Evolutionary conservation across 2,797 vertebrate species (phyloP), one percentile per base, ranked within the genome.

Genomic region (Huso huso): DNA sequence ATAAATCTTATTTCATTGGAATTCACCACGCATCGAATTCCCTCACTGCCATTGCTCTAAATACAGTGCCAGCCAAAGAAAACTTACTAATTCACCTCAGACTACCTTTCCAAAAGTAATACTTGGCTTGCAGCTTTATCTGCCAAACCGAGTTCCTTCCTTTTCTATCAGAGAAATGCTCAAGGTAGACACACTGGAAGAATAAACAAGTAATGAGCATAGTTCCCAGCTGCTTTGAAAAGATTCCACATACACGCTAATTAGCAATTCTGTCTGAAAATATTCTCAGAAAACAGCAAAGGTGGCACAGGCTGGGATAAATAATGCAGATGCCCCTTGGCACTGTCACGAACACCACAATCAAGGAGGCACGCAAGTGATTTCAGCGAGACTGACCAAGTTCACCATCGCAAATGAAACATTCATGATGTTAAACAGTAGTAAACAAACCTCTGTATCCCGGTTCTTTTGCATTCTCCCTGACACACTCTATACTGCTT

Each of bases 201-300:
- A 82, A 81, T 81, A 84, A 86, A 88, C 2, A 86, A 89, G 79
- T 82, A 83, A 88, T 87, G 83, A 87, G 75, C 73, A 83, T 81
- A 79, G 77, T 79, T 78, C 77, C 75, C 86, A 87, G 77, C 23
- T 82, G 87, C 82, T 83, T 83, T 86, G 87, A 88, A 84, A 84
- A 81, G 75, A 82, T 82, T 80, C 79, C 79, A 81, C 87, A 83
- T 87, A 85, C 88, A 86, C 80, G 82, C 85, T 87, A 87, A 89
- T 91, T 90, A 91, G 81, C 53, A 69, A 86, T 87, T 88, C 86
- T 81, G 83, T 88, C 85, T 86, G 84, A 88, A 89, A 89, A 87
- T 86, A 84, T 83, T 81, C 86, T 81, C 86, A 82, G 80, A 83
- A 88, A 86, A 79, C 82, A 81, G 79, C 77, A 80, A 73, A 82